These are phyloP conservation scores for silkworm (Bombyx mori) DNA, from an alignment of 1,140 invertebrate genomes.

Conservation along the genomic window DNA sequence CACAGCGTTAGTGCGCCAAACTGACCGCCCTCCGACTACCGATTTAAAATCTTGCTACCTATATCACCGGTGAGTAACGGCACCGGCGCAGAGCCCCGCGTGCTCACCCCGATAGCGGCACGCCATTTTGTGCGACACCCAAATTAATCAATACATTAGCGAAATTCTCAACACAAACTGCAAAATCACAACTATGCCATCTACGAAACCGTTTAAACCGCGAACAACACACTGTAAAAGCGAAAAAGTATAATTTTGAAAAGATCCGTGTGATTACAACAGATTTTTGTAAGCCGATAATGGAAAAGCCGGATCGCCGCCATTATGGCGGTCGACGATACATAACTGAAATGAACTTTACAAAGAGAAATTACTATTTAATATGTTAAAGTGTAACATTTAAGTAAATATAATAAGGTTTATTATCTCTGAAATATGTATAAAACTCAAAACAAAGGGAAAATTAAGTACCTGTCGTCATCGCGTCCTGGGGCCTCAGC, in stretches of 20 bases:
- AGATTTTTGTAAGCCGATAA: conserved; percentile 52
- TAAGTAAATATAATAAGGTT: conserved; percentile 7
- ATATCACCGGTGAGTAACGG: conserved; percentile 38
- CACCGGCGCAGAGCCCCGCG: conserved; percentile 43
- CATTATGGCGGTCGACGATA: conserved; percentile 47
- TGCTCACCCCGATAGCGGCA: conserved; percentile 44
- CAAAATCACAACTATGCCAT: conserved; percentile 61
- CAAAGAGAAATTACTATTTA: conserved; percentile 12
- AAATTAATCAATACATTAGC: conserved; percentile 34
- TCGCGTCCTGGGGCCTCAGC: conserved; percentile 77
- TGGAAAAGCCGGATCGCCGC: conserved; percentile 60
- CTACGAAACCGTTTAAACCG: conserved; percentile 36
- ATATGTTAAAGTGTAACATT: too few relatives aligned
- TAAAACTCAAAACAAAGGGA: conserved; percentile 8
- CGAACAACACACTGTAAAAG: conserved; percentile 49
- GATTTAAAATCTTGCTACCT: conserved; percentile 66
- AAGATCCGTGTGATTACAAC: conserved; percentile 49
- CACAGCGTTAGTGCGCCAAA: conserved; percentile 71
- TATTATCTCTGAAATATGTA: neutral
- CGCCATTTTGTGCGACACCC: conserved; percentile 65
- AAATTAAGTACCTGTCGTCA: conserved; percentile 77
- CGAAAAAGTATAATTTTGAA: conserved; percentile 61
- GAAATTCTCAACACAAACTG: conserved; percentile 39
- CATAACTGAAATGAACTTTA: conserved; percentile 28
- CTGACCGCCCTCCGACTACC: conserved; percentile 51